Evolutionary conservation across 2,888 invertebrate genomes (phyloP), one percentile per base, ranked within the genome.

Genomic region (Caenorhabditis uteleia): DNA sequence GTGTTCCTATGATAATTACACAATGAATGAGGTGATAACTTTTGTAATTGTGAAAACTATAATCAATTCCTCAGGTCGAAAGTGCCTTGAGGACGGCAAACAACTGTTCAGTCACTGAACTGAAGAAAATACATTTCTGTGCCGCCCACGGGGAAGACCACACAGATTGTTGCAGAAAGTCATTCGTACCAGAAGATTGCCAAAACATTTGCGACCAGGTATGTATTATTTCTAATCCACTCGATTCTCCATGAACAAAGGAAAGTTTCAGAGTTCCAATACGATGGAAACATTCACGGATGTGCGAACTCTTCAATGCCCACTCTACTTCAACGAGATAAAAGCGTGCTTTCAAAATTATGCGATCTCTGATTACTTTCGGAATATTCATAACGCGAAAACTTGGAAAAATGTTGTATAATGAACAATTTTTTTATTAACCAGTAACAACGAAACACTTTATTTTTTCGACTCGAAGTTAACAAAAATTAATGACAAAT

Each of bases 141-240:
- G 71, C 71, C 2, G 66, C 71, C 8, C 34, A 68, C 10, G 71
- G 68, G 6, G 45, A 66, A 1, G 66, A 71, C 33, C 71, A 71
- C 42, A 71, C 68, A 6, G 53, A 56, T 3, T 71, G 71, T 42
- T 71, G 71, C 31, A 21, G 36, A 8, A 49, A 49, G 21, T 54
- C 51, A 27, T 23, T 40, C 3, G 49, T 71, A 25, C 62, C 62
- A 14, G 14, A 23, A n/a, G 45, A 49, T 2, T 71, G 71, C 36
- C 44, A 59, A 21, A 56, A 57, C 4, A 68, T 71, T 34, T 71
- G 71, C 31, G 68, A 71, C 47, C 71, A 71, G 56, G 70, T 65
- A 33, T 25, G 29, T 20, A 23, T 18, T 1, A 50, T 47, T 31
- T 14, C 16, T 46, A 7, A 1, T 39, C 18, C 1, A 14, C 14